These are phyloP conservation scores for Pterobdella sp. DNA, from an alignment of 2,888 invertebrate species.

Conservation along the genomic window DNA sequence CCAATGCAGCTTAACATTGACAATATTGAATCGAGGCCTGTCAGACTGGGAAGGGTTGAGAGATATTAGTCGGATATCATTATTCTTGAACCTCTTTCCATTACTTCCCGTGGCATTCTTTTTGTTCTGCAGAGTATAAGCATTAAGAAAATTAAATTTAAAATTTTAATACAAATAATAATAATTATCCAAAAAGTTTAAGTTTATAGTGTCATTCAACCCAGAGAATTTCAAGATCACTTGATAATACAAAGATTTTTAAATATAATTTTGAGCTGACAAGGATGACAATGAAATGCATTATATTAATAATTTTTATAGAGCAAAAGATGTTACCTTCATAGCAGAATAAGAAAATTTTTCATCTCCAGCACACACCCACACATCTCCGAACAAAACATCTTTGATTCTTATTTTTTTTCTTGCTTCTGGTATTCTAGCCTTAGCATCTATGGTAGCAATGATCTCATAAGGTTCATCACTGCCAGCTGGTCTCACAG, in stretches of 20 bases:
- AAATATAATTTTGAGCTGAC: too few species aligned
- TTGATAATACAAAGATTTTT: too few species aligned
- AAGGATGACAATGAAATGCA: too few species aligned
- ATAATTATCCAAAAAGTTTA: too few species aligned
- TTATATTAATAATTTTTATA: too few species aligned
- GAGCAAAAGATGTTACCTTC: too few species aligned
- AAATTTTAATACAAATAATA: too few species aligned
- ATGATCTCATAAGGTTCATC: background rate
- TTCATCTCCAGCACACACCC: conserved; percentile 49
- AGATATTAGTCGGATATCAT: background rate
- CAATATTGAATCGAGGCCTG: background rate
- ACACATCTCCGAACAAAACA: conserved; percentile 49
- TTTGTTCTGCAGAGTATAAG: too few species aligned
- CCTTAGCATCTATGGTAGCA: background rate
- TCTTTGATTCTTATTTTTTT: conserved; percentile 36
- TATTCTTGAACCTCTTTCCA: background rate
- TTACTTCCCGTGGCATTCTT: too few species aligned
- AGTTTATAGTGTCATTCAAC: too few species aligned
- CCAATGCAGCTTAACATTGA: background rate
- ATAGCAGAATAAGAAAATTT: background rate
- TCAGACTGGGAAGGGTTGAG: conserved; percentile 2
- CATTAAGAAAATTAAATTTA: too few species aligned
- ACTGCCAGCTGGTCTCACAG: background rate
- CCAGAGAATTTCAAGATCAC: too few species aligned
- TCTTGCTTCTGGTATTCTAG: background rate